phyloP scores from a whole-genome alignment of 2,888 invertebrate species.

The Julus scanicus region DNA sequence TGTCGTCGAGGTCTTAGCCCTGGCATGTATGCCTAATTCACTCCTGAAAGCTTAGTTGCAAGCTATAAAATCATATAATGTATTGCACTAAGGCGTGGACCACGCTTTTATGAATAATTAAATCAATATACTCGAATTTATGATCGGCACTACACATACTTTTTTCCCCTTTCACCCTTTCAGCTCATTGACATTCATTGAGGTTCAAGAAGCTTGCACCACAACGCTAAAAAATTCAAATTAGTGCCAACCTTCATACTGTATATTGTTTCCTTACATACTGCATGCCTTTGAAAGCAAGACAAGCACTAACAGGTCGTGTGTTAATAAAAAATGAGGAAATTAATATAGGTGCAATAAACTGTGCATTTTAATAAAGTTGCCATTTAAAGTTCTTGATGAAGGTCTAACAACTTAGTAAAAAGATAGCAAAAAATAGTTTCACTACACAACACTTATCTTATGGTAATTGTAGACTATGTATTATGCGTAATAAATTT shows the following conservation, averaged over 20 bases:
- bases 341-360: neutral
- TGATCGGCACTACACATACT: neutral
- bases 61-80: neutral
- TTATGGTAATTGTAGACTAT: no score
- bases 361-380: neutral
- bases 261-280: neutral
- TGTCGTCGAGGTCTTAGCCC: neutral
- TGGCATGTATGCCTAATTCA: neutral
- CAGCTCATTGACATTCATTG: neutral
- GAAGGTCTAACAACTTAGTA: no score
- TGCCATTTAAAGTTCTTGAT: neutral
- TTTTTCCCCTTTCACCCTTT: neutral
- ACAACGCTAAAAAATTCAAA: neutral
- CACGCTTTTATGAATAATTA: constrained; percentile 1
- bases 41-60: neutral
- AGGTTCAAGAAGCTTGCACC: neutral
- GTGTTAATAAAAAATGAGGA: neutral
- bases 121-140: constrained; percentile 11
- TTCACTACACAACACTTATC: no score
- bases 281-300: neutral
- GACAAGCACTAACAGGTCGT: neutral
- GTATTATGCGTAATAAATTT: no score
- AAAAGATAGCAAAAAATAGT: no score
- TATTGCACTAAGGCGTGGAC: constrained; percentile 11
- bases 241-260: neutral